Percentiles rank a stretch among this genome's conserved stretches.
Evolutionary conservation across 35 echinoderm and acorn worm species (phyloP).

Genomic region (Apostichopus californicus): DNA sequence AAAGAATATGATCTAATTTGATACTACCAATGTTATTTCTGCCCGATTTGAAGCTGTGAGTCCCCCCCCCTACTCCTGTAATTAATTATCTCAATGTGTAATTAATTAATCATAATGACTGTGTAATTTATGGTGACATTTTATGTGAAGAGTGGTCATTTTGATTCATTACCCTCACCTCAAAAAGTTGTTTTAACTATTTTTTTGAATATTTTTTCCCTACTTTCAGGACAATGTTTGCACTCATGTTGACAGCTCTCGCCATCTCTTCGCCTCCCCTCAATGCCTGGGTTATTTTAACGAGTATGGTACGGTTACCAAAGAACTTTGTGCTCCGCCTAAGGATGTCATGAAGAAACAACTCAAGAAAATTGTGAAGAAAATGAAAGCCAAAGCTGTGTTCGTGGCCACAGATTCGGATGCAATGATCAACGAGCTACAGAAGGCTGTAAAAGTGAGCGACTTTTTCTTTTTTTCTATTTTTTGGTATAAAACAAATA

Average conservation of each 20-base stretch:
- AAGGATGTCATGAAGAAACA: conserved; percentile 64
- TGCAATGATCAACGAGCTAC: conserved; percentile 65
- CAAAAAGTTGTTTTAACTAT: background rate
- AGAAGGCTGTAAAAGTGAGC: conserved; percentile 58
- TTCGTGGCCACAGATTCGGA: conserved; percentile 91
- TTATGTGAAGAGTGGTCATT: background rate
- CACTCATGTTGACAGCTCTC: conserved; percentile 57
- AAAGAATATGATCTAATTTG: too few species aligned
- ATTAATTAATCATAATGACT: too few species aligned
- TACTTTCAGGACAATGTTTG: conserved; percentile 75
- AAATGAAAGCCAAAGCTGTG: conserved; percentile 85
- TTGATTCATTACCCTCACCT: background rate
- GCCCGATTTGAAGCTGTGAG: too few species aligned
- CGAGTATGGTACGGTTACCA: conserved; percentile 78
- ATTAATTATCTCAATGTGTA: too few species aligned
- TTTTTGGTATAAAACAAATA: background rate
- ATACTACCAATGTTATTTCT: too few species aligned
- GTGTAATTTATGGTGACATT: too few species aligned
- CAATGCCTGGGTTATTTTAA: conserved; percentile 88
- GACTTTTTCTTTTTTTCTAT: background rate
- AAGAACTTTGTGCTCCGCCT: conserved; percentile 74
- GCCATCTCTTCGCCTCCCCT: conserved; percentile 89
- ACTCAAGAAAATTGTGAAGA: conserved; percentile 76
- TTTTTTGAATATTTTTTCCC: background rate
- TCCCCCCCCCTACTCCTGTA: too few species aligned